phyloP scores from a whole-genome alignment of 2,888 invertebrate species.

The Agrotis puta region DNA sequence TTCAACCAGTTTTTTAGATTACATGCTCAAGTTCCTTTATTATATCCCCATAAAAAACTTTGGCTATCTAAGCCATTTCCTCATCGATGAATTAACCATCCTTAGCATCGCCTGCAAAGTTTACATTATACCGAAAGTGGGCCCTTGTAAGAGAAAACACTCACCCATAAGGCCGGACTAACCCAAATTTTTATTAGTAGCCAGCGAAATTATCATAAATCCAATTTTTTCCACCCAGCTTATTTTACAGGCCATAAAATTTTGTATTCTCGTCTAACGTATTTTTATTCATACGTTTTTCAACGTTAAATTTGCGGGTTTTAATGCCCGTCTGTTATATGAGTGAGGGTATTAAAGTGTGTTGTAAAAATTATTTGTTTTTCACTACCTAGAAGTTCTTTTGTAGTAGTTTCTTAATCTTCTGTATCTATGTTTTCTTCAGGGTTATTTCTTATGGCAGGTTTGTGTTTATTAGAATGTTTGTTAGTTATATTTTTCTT shows the following conservation, averaged over 20 bases:
- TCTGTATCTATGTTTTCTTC: conserved; percentile 18
- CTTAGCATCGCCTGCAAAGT: conserved; percentile 26
- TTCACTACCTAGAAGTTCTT: conserved; percentile 42
- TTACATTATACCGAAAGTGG: conserved; percentile 38
- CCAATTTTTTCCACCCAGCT: conserved; percentile 64
- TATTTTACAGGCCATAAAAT: conserved; percentile 71
- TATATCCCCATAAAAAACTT: not conserved
- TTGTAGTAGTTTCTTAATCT: conserved; percentile 41
- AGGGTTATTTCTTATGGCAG: not conserved
- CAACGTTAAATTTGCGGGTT: conserved; percentile 68
- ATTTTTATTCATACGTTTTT: conserved; percentile 69
- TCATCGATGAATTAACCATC: not conserved
- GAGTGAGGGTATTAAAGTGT: conserved; percentile 49
- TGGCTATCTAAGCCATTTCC: not conserved
- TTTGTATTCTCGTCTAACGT: conserved; percentile 66
- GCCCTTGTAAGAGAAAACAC: conserved; percentile 50
- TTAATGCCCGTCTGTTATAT: conserved; percentile 57
- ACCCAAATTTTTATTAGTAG: conserved; percentile 64
- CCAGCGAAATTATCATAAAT: conserved; percentile 65
- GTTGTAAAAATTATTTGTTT: conserved; percentile 59
- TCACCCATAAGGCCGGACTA: conserved; percentile 54
- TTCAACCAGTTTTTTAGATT: not conserved
- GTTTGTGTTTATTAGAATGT: not conserved
- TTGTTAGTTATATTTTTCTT: not conserved
- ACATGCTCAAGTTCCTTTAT: not conserved